Conservation (phyloP, 2,888 invertebrate species). For the Perizoma flavofasciatum region DNA sequence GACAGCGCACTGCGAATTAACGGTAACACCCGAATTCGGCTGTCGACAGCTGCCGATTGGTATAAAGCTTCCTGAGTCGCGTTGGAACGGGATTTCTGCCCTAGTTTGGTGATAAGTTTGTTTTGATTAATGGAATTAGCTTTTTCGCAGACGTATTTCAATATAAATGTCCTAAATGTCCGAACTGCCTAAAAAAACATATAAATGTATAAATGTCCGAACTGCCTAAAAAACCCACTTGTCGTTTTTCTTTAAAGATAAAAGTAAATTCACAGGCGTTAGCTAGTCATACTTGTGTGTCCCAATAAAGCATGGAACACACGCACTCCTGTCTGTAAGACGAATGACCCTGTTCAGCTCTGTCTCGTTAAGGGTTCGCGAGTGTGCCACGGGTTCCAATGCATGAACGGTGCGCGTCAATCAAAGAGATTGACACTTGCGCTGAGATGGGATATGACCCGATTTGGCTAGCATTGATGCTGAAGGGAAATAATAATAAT, state of each 20-base stretch:
- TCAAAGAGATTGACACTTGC: constrained; percentile 29
- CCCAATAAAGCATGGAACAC: constrained; percentile 36
- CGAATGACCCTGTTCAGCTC: constrained; percentile 40
- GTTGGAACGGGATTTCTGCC: constrained; percentile 19
- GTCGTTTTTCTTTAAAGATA: neutral
- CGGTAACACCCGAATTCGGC: constrained; percentile 72
- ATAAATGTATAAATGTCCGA: too few species aligned
- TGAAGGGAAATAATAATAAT: neutral
- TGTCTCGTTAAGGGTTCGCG: constrained; percentile 44
- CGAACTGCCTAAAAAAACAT: too few species aligned
- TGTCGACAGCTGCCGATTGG: constrained; percentile 40
- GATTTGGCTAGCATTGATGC: constrained; percentile 11
- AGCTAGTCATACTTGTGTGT: neutral
- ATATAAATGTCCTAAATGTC: too few species aligned
- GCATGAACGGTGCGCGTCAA: constrained; percentile 25
- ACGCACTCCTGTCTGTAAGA: constrained; percentile 40
- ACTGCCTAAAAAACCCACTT: too few species aligned
- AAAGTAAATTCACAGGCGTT: neutral
- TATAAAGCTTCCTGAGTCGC: constrained; percentile 24
- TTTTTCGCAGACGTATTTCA: neutral
- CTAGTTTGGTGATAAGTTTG: constrained; percentile 9
- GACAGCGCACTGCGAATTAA: constrained; percentile 60
- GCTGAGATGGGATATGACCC: constrained; percentile 26
- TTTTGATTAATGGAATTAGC: constrained; percentile 13
- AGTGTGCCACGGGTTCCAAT: constrained; percentile 24